These are phyloP conservation scores for Peromyscus maniculatus DNA, from an alignment of 2,113 vertebrate species.

Conservation along the genomic window DNA sequence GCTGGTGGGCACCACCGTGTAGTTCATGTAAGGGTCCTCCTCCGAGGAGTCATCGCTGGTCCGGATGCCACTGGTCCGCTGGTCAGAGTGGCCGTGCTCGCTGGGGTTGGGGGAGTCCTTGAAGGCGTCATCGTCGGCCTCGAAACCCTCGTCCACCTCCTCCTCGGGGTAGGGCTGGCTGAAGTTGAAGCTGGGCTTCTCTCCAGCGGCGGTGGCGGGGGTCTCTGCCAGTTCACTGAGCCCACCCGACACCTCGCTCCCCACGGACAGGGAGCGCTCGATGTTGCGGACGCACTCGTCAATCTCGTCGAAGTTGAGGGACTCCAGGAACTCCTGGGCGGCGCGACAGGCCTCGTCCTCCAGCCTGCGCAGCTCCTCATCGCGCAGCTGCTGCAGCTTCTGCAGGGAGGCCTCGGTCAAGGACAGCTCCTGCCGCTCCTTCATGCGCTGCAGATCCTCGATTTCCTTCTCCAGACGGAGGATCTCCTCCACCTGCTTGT, in stretches of 20 bases:
- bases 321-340: constrained; percentile 97
- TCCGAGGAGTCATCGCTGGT: constrained; percentile 98
- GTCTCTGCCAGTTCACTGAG: constrained; percentile 70
- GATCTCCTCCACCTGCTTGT: constrained; percentile 97
- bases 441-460: constrained; percentile 94
- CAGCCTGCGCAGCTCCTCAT: constrained; percentile 93
- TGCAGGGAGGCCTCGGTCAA: constrained; percentile 94
- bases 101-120: constrained; percentile 99
- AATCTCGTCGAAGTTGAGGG: constrained; percentile 98
- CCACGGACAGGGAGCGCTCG: constrained; percentile 92
- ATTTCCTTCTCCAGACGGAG: constrained; percentile 97
- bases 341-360: constrained; percentile 97
- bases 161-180: constrained; percentile 92
- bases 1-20: constrained; percentile 88
- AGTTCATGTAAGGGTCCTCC: constrained; percentile 98
- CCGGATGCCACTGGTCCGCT: constrained; percentile 97
- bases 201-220: constrained; percentile 39
- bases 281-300: constrained; percentile 97
- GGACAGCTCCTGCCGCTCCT: constrained; percentile 96
- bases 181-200: constrained; percentile 91
- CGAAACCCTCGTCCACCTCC: constrained; percentile 98
- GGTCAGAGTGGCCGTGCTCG: constrained; percentile 97
- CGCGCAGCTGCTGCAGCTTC: constrained; percentile 93
- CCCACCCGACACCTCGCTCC: constrained; percentile 68
- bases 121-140: constrained; percentile 95